These are phyloP conservation scores for Phyllostomus hastatus DNA, from an alignment of 2,113 vertebrate genomes.

Conservation along the genomic window DNA sequence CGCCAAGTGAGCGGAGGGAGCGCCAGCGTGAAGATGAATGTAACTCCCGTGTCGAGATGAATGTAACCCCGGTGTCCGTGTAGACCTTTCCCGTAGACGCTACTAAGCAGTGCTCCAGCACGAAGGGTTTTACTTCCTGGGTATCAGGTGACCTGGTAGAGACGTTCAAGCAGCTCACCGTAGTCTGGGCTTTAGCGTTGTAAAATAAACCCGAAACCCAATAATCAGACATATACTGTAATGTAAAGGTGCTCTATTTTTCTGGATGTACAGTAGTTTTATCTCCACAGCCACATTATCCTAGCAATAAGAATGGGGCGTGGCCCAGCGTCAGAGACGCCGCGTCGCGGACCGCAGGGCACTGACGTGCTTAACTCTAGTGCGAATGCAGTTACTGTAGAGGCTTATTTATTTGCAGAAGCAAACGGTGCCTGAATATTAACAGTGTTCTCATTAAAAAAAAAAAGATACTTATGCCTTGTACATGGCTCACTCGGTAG, in stretches of 20 bases:
- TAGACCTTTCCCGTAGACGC: slow-evolving; percentile 73
- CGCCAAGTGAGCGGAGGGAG: background rate
- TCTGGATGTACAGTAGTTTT: slow-evolving; percentile 91
- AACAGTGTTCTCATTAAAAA: slow-evolving; percentile 86
- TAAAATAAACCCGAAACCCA: slow-evolving; percentile 78
- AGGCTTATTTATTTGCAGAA: slow-evolving; percentile 92
- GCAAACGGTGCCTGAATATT: slow-evolving; percentile 92
- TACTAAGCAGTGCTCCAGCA: slow-evolving; percentile 60
- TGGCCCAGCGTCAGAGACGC: slow-evolving; percentile 83
- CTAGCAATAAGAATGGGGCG: slow-evolving; percentile 95
- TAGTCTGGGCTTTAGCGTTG: slow-evolving; percentile 82
- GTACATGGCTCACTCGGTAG: slow-evolving; percentile 87
- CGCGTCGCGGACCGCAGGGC: slow-evolving; percentile 82
- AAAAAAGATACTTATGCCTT: slow-evolving; percentile 86
- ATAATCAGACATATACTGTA: slow-evolving; percentile 86
- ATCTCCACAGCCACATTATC: slow-evolving; percentile 90
- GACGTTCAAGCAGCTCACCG: slow-evolving; percentile 73
- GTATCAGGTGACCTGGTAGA: slow-evolving; percentile 74
- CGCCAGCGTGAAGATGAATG: slow-evolving; percentile 84
- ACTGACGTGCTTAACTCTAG: slow-evolving; percentile 85
- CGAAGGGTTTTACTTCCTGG: slow-evolving; percentile 67
- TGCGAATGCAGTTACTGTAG: slow-evolving; percentile 84
- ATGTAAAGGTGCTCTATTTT: slow-evolving; percentile 92
- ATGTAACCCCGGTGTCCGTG: slow-evolving; percentile 73
- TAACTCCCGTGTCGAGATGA: slow-evolving; percentile 68